Evolutionary conservation across 2,113 vertebrate genomes (phyloP).

Genomic region (Mugil cephalus): DNA sequence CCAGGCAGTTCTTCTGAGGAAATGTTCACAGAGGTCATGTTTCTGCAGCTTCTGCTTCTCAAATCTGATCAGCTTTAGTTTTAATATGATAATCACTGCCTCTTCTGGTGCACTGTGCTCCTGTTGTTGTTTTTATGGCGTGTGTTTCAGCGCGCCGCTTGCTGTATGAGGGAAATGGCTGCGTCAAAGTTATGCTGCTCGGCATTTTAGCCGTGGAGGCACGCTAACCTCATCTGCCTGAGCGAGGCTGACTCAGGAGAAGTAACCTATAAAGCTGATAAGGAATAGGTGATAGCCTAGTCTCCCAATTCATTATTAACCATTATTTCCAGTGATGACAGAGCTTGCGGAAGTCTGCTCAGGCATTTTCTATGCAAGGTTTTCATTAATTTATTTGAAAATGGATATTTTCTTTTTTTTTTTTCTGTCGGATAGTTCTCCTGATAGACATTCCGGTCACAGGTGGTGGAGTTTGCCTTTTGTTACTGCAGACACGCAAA

Average conservation of each 20-base stretch:
- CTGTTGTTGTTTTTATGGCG: slow-evolving; percentile 45
- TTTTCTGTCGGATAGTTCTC: background rate
- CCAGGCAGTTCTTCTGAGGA: background rate
- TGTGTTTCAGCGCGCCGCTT: slow-evolving; percentile 9
- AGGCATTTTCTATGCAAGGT: background rate
- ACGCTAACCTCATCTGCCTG: slow-evolving; percentile 27
- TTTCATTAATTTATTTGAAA: background rate
- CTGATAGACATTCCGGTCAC: no score
- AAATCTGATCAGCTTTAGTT: slow-evolving; percentile 20
- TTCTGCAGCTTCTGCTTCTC: slow-evolving; percentile 8
- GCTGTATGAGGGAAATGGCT: slow-evolving; percentile 47
- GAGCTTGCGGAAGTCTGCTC: slow-evolving; percentile 16
- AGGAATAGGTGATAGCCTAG: slow-evolving; percentile 37
- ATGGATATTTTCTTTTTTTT: background rate
- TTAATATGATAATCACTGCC: slow-evolving; percentile 1
- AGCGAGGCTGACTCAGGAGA: slow-evolving; percentile 22
- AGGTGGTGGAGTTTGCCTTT: no score
- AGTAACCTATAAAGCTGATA: slow-evolving; percentile 38
- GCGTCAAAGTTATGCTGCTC: slow-evolving; percentile 24
- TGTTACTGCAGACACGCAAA: no score
- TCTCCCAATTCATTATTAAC: slow-evolving; percentile 23
- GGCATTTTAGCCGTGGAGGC: slow-evolving; percentile 48
- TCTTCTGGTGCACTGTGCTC: background rate
- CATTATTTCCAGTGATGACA: slow-evolving; percentile 15
- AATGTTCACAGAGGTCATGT: slow-evolving; percentile 3